Percentiles rank a stretch among this genome's conserved stretches.
phyloP scores from a whole-genome alignment of 2,797 vertebrate genomes.

The Rhynchotus rufescens region DNA sequence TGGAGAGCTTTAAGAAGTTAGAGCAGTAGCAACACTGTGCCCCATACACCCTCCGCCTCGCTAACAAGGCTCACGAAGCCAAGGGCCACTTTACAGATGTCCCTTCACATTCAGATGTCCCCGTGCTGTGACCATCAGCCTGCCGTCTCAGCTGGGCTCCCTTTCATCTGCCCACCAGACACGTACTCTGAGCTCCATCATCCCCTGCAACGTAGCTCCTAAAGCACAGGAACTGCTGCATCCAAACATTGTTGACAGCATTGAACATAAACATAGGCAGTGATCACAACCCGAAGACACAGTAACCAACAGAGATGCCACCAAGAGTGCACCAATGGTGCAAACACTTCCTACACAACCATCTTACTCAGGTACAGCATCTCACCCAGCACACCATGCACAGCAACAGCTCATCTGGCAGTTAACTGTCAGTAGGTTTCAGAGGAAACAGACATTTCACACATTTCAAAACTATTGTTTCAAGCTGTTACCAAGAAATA shows the following conservation, averaged over 20 bases:
- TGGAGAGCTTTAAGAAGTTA: too few relatives aligned
- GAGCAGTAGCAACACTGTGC: too few relatives aligned
- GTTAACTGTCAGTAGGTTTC: not conserved
- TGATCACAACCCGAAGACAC: not conserved
- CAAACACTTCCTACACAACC: not conserved
- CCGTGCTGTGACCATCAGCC: not conserved
- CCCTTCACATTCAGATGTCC: fast-evolving
- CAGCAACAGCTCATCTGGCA: not conserved
- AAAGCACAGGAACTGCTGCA: not conserved
- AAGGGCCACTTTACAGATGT: slow-evolving; percentile 16
- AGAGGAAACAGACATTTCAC: not conserved
- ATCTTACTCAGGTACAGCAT: not conserved
- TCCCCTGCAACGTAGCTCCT: not conserved
- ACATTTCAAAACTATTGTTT: not conserved
- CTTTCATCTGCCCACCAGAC: not conserved
- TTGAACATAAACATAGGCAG: not conserved
- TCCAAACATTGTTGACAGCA: fast-evolving
- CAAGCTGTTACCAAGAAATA: not conserved
- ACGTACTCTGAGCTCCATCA: not conserved
- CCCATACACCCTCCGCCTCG: not conserved
- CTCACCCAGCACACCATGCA: not conserved
- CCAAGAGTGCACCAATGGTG: not conserved
- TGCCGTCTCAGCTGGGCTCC: slow-evolving; percentile 1
- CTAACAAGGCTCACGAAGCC: slow-evolving; percentile 38
- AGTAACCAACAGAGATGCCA: not conserved